Evolutionary conservation across 2,113 vertebrate genomes (phyloP).

Genomic region (Antigone vipio): DNA sequence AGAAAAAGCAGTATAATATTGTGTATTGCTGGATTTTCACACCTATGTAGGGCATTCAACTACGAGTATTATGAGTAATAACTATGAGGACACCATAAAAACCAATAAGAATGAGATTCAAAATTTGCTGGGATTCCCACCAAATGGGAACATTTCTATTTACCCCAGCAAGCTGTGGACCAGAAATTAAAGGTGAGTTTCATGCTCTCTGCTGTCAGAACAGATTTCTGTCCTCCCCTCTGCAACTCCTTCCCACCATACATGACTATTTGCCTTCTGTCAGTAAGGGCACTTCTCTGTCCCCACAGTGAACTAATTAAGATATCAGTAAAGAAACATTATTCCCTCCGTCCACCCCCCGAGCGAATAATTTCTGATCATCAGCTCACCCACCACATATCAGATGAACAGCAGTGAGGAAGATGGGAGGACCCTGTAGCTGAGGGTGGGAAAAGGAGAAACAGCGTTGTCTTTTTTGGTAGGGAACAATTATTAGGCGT

Average conservation of each 20-base stretch:
- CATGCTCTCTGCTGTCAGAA: background rate
- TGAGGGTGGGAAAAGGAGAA: background rate
- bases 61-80: background rate
- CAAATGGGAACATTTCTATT: background rate
- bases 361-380: background rate
- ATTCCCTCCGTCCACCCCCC: background rate
- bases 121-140: background rate
- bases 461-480: background rate
- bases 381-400: background rate
- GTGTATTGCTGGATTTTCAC: background rate
- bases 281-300: background rate
- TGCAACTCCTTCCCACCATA: background rate
- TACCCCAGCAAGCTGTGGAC: background rate
- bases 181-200: background rate
- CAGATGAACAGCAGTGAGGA: background rate
- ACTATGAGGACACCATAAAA: background rate
- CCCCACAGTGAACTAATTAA: background rate
- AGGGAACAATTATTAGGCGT: background rate
- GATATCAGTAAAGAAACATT: background rate
- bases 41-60: background rate
- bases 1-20: background rate
- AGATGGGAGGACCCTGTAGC: background rate
- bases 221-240: background rate
- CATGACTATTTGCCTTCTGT: background rate
- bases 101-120: background rate